phyloP scores from a whole-genome alignment of 2,113 vertebrate genomes.

The Ptyas mucosa region DNA sequence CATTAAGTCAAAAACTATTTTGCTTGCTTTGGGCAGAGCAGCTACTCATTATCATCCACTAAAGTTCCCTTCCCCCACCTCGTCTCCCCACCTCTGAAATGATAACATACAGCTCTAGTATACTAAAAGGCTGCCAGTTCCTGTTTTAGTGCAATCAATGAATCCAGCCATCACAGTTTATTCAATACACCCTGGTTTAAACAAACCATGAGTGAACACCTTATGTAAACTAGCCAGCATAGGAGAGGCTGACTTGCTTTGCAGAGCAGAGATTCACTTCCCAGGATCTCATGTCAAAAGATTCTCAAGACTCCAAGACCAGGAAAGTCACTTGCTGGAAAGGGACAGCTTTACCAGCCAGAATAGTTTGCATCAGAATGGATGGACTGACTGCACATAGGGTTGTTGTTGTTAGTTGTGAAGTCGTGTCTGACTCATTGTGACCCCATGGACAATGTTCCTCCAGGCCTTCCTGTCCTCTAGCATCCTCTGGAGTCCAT shows the following conservation, averaged over 20 bases:
- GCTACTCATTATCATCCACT: background rate
- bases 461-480: too few species aligned
- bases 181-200: background rate
- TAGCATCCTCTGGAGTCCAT: too few species aligned
- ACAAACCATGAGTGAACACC: background rate
- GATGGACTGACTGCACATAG: background rate
- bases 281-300: background rate
- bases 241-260: background rate
- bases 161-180: background rate
- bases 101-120: background rate
- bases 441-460: too few species aligned
- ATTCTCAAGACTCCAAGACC: background rate
- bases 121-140: background rate
- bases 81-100: background rate
- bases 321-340: background rate
- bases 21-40: background rate
- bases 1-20: background rate
- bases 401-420: too few species aligned
- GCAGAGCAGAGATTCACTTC: background rate
- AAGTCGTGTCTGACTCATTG: too few species aligned
- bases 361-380: background rate
- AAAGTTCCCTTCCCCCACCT: background rate
- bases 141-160: background rate
- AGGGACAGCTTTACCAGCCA: background rate
- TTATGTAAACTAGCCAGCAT: background rate